These are phyloP conservation scores for Hydra vulgaris DNA, from an alignment of 30 jellyfish, hydroid and myxozoan species.

Conservation along the genomic window DNA sequence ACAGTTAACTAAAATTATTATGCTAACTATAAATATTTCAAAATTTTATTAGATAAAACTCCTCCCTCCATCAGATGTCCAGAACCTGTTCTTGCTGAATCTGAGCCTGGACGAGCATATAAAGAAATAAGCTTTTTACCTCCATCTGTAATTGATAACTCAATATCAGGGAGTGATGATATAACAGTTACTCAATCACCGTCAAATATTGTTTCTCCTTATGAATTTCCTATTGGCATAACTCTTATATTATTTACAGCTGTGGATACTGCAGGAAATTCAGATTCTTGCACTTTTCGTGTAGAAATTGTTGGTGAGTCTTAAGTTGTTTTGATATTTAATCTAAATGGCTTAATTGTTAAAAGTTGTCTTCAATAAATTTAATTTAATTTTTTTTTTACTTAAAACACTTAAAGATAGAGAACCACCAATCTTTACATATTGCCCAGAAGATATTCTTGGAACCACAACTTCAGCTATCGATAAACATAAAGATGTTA, in stretches of 20 bases:
- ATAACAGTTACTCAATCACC: constrained; percentile 61
- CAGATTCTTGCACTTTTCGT: constrained; percentile 64
- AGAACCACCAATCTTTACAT: constrained; percentile 59
- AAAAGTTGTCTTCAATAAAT: neutral
- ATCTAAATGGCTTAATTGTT: neutral
- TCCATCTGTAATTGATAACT: constrained; percentile 73
- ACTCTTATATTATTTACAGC: constrained; percentile 69
- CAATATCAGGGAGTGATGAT: constrained; percentile 53
- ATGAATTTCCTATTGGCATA: constrained; percentile 74
- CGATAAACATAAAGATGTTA: constrained; percentile 34
- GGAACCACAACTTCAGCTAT: constrained; percentile 34
- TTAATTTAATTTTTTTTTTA: no score
- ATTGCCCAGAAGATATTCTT: constrained; percentile 77
- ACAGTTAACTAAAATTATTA: neutral
- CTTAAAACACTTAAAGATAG: constrained; percentile 33
- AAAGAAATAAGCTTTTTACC: constrained; percentile 40
- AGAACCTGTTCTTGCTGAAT: constrained; percentile 38
- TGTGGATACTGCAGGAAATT: constrained; percentile 72
- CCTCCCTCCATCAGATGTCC: constrained; percentile 98
- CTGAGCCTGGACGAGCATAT: constrained; percentile 59
- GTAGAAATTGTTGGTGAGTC: constrained; percentile 59
- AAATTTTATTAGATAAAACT: constrained; percentile 13
- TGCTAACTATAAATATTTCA: neutral
- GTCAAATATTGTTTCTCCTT: constrained; percentile 62
- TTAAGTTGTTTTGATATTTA: no score